Conservation (phyloP, 2,888 invertebrate species). For the Noctua comes region DNA sequence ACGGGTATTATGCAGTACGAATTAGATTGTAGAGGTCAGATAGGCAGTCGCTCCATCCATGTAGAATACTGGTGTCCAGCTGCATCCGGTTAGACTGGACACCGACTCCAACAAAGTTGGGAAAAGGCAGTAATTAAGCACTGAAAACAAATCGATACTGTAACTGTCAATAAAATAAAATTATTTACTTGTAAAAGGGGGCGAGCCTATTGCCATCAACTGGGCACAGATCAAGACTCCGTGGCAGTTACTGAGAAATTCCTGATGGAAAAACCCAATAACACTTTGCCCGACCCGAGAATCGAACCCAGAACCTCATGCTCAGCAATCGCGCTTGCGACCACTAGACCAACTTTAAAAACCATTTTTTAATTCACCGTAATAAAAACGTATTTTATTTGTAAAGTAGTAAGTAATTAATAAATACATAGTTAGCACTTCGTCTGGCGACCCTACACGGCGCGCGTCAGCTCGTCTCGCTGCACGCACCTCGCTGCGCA, state of each 20-base stretch:
- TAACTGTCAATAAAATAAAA: too few species aligned
- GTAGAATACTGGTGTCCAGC: too few species aligned
- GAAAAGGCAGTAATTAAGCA: too few species aligned
- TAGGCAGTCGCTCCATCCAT: not conserved
- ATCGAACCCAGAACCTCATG: not conserved
- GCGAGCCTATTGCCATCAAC: too few species aligned
- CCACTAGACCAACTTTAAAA: not conserved
- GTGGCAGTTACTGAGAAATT: too few species aligned
- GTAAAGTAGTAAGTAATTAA: not conserved
- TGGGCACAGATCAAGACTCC: too few species aligned
- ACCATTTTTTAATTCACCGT: not conserved
- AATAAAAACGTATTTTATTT: not conserved
- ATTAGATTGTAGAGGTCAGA: not conserved
- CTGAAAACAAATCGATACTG: too few species aligned
- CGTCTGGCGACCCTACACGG: constrained; percentile 26
- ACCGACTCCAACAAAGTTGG: too few species aligned
- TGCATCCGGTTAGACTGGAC: too few species aligned
- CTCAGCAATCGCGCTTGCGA: not conserved
- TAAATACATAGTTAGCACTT: not conserved
- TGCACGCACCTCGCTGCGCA: constrained; percentile 57
- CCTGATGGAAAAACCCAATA: too few species aligned
- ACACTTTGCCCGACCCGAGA: too few species aligned
- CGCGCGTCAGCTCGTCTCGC: constrained; percentile 58
- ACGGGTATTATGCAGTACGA: not conserved
- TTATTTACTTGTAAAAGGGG: too few species aligned